phyloP scores from a whole-genome alignment of 2,888 invertebrate genomes.

The Tachina fera region DNA sequence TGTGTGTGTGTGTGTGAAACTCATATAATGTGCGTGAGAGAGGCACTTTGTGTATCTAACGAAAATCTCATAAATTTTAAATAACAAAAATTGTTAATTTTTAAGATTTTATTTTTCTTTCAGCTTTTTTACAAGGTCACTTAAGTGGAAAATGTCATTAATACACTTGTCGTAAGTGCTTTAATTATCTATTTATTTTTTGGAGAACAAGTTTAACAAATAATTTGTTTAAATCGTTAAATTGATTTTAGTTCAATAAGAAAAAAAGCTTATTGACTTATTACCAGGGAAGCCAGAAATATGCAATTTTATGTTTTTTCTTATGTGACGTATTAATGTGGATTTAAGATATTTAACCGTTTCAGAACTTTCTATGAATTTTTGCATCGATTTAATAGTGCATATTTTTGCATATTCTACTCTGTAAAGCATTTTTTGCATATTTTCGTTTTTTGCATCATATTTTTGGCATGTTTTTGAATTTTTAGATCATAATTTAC shows the following conservation, averaged over 20 bases:
- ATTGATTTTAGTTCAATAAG: constrained; percentile 7
- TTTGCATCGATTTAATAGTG: too few relatives aligned
- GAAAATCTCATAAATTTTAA: constrained; percentile 68
- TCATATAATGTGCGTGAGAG: constrained; percentile 40
- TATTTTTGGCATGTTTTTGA: too few relatives aligned
- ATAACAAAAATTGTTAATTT: constrained; percentile 63
- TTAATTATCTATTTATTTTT: constrained; percentile 5
- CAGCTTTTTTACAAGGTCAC: constrained; percentile 59
- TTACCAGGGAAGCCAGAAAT: too few relatives aligned
- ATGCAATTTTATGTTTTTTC: too few relatives aligned
- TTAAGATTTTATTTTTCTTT: constrained; percentile 14
- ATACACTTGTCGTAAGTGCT: constrained; percentile 16
- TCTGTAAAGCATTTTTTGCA: too few relatives aligned
- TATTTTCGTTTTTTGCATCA: too few relatives aligned
- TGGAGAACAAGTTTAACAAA: constrained; percentile 42
- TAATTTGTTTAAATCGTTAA: neutral
- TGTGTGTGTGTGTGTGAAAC: constrained; percentile 15
- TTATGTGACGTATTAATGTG: too few relatives aligned
- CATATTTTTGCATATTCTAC: too few relatives aligned
- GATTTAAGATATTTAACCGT: too few relatives aligned
- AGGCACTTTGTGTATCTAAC: constrained; percentile 41
- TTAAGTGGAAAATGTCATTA: constrained; percentile 47
- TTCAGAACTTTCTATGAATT: too few relatives aligned
- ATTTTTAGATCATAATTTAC: too few relatives aligned
- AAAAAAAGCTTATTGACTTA: neutral